Conservation (phyloP, 1,140 invertebrate genomes). For the Dreissena polymorpha region DNA sequence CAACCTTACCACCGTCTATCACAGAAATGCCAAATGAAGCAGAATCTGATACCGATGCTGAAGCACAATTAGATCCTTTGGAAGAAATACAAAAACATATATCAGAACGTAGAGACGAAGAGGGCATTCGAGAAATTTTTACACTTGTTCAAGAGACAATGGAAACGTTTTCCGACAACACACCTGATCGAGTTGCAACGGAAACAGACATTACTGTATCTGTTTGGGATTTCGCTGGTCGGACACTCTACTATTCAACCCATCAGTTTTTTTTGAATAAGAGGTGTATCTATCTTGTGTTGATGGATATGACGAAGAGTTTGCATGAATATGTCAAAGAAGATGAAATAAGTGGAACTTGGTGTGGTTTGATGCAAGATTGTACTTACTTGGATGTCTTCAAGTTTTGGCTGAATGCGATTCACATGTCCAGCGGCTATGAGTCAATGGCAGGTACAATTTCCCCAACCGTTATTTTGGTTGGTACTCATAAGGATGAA, state of each 20-base stretch:
- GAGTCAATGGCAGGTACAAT: too few species aligned
- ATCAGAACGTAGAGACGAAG: background rate
- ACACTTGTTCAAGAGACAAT: background rate
- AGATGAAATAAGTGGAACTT: conserved; percentile 11
- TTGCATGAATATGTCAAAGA: background rate
- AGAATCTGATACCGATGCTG: background rate
- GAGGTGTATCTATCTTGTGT: conserved; percentile 33
- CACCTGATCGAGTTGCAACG: background rate
- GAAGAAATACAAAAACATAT: too few species aligned
- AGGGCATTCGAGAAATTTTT: background rate
- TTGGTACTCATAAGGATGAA: too few species aligned
- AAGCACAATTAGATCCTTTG: background rate
- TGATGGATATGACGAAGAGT: conserved; percentile 33
- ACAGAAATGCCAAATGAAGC: background rate
- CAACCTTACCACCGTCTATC: background rate
- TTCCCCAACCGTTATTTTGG: too few species aligned
- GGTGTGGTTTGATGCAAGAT: conserved; percentile 25
- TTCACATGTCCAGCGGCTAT: too few species aligned
- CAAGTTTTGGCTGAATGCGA: too few species aligned
- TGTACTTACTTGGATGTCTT: too few species aligned
- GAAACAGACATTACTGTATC: background rate
- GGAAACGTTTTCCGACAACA: background rate
- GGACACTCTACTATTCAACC: conserved; percentile 35
- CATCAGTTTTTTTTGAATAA: conserved; percentile 41
- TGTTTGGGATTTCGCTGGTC: conserved; percentile 43